Base-by-base conservation (phyloP, 2,113 vertebrate genomes). In the Ivindomyrus marchei region DNA sequence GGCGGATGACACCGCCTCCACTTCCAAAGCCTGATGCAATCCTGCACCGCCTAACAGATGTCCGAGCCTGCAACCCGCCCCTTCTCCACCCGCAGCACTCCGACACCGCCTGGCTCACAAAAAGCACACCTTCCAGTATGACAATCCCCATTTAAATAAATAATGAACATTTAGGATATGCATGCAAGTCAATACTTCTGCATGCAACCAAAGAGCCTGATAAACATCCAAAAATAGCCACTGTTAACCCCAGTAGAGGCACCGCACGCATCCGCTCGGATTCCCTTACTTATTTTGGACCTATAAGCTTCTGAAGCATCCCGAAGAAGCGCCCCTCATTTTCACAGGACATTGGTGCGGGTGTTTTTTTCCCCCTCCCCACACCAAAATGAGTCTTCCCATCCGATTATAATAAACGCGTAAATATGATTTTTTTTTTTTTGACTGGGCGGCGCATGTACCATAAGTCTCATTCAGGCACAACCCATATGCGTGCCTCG, bases 71-170 rank as follows among this genome's bases (percentile, higher is more conserved):
- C 46, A 27, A 39, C 21, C 24, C 45, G n/a, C 45, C 46, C 46
- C 21, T 49, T 85, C 45, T 46, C n/a, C 45, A 46, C 62, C 62
- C 62, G 9, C n/a, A 66, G n/a, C 58, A 66, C 58, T 66, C 58
- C 24, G 58, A 11, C 56, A n/a, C 21, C 21, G 21, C 56, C 56
- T 3, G 7, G 56, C 56, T 62, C 24, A n/a, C 24, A 27, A 31
- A 66, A 66, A 27, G 62, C 31, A 77, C 70, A 17, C 70, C 31
- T 36, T 4, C 27, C 66, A 74, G 31, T 74, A 74, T 36, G 66
- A 74, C 66, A 74, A 74, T 77, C 74, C 36, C 36, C 4, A 80
- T 85, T 85, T 85, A 47, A 85, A 85, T 85, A 85, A 80, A 36
- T 42, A 42, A 80, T 80, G 27, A 39, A 13, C 74, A 70, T 70